Evolutionary conservation across 2,797 vertebrate genomes (phyloP), one percentile per base, ranked within the genome.

Genomic region (Psittacula derbiana): DNA sequence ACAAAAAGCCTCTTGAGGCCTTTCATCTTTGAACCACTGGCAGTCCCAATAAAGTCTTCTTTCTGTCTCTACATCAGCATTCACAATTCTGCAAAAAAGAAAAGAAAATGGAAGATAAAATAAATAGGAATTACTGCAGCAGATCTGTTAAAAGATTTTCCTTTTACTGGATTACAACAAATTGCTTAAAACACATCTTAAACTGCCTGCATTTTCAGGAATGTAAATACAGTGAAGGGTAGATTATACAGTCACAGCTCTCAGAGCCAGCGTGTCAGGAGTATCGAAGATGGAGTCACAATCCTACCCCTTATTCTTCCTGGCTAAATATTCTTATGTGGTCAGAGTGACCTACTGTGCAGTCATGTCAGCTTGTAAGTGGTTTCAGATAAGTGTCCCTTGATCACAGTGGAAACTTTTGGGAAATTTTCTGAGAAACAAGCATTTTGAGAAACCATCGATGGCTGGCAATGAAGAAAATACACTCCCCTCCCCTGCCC

Each of bases 21-120:
- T 93, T 97, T 96, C 94, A 92, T 97, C 92, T 92, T 93, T 96
- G 90, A 92, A 88, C 86, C 64, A 88, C 64, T 95, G 76, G 53
- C 88, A 95, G 58, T 60, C 80, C 83, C 90, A 57, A 50, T 87
- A 70, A 95, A 93, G 50, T 83, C 72, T 53, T 70, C 50, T 66
- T 92, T 87, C 74, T 78, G 60, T 87, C 90, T 95, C 61, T 83
- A 49, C 88, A 62, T 88, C 92, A 89, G 78, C 86, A 85, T 66
- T 83, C 70, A 66, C 46, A 60, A 36, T 60, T 79, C 69, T 81
- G 19, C 3, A 88, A 74, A 61, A 72, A 40, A 52, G 76, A 66
- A 80, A 80, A 67, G 69, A 88, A 97, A 67, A 90, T 70, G 50
- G 83, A 88, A 83, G 60, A 80, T 91, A 82, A 97, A 96, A 96